phyloP scores from a whole-genome alignment of 2,113 vertebrate genomes.

The Cynopterus brachyotis region DNA sequence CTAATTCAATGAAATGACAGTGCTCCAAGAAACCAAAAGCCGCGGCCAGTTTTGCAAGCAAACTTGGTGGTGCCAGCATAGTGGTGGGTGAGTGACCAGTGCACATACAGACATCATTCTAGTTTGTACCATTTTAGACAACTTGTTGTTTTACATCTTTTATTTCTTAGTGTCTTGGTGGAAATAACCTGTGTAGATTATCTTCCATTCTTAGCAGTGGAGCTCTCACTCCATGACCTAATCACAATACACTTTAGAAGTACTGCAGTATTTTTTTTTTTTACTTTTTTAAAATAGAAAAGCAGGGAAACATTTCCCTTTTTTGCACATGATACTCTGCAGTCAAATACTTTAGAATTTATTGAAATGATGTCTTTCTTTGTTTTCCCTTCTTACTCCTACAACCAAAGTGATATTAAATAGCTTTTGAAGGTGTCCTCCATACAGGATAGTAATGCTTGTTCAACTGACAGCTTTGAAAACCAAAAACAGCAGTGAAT shows the following conservation, averaged over 20 bases:
- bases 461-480: not conserved
- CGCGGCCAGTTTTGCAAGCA: no score
- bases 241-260: not conserved
- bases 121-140: rapidly evolving
- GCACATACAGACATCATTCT: not conserved
- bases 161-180: not conserved
- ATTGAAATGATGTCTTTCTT: conserved; percentile 15
- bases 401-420: not conserved
- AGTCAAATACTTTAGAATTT: conserved; percentile 11
- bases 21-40: not conserved
- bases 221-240: not conserved
- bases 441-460: not conserved
- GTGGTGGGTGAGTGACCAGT: rapidly evolving
- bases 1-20: not conserved
- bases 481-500: not conserved
- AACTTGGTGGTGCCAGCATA: rapidly evolving
- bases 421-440: not conserved
- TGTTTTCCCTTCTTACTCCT: not conserved
- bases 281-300: not conserved
- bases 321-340: not conserved
- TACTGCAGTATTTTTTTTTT: not conserved
- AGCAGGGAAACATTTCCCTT: not conserved
- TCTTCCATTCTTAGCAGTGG: not conserved
- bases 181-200: not conserved
- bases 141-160: not conserved